phyloP scores from a whole-genome alignment of 2,113 vertebrate species.

The Maccullochella peelii region DNA sequence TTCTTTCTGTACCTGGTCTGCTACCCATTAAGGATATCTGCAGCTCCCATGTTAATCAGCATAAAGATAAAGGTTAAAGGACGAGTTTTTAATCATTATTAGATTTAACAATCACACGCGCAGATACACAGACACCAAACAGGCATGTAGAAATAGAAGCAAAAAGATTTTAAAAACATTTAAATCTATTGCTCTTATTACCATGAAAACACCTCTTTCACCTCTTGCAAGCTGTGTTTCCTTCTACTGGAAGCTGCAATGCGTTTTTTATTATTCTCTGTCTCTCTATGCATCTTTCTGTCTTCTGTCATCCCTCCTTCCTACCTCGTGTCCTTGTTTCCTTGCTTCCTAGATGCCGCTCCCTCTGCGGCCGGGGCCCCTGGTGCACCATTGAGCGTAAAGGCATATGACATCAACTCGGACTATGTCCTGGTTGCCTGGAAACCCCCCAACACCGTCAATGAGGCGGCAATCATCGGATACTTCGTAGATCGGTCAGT shows the following conservation, averaged over 20 bases:
- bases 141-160: too few relatives aligned
- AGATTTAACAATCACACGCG: neutral
- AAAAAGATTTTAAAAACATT: too few relatives aligned
- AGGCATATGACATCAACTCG: constrained; percentile 90
- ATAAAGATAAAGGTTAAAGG: too few relatives aligned
- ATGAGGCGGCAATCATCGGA: constrained; percentile 89
- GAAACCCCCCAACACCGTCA: constrained; percentile 96
- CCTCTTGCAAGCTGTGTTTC: neutral
- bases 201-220: neutral
- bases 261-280: neutral
- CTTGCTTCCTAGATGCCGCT: constrained; percentile 85
- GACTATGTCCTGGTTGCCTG: constrained; percentile 96
- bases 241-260: too few relatives aligned
- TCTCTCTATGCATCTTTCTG: neutral
- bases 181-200: neutral
- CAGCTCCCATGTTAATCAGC: neutral
- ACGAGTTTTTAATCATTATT: neutral
- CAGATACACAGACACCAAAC: neutral
- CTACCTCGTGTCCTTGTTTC: neutral
- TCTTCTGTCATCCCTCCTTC: neutral
- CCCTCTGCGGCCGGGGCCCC: constrained; percentile 88
- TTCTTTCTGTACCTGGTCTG: neutral
- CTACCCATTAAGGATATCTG: neutral
- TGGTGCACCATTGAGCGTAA: constrained; percentile 93
- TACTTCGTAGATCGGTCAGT: constrained; percentile 96